A percentile compares a stretch with the other conserved stretches of the same genome.
Evolutionary conservation across 2,113 vertebrate species (phyloP).

Genomic region (Camelus bactrianus): DNA sequence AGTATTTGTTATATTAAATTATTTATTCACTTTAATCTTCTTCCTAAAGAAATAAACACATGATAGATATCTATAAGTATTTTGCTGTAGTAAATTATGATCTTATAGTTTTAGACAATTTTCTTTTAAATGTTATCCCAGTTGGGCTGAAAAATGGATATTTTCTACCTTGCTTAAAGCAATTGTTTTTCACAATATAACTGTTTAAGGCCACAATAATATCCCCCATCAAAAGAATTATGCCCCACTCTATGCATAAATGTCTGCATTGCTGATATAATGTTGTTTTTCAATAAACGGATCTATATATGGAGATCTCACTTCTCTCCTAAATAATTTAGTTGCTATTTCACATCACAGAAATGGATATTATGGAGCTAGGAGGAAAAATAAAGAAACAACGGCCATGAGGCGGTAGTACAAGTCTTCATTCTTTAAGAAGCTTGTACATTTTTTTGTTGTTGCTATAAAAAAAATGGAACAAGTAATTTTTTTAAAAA

Average conservation of each 20-base stretch:
- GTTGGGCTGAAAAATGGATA: not conserved
- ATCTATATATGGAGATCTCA: not conserved
- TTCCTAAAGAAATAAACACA: not conserved
- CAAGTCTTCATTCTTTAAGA: not conserved
- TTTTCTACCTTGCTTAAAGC: not conserved
- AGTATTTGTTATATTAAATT: not conserved
- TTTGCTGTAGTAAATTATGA: not conserved
- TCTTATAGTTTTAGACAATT: not conserved
- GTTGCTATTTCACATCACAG: not conserved
- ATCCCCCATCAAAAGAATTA: not conserved
- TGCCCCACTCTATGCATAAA: not conserved
- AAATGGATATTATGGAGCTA: not conserved
- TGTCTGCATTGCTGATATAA: not conserved
- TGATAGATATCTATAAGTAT: not conserved
- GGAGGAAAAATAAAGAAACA: not conserved
- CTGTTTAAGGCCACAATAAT: not conserved
- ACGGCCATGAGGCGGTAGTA: not conserved
- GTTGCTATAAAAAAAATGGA: not conserved
- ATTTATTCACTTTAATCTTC: not conserved
- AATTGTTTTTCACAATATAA: conserved; percentile 23
- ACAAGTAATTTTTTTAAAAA: not conserved
- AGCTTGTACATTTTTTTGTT: not conserved
- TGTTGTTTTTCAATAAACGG: not conserved
- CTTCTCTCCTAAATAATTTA: not conserved
- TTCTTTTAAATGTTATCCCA: not conserved